Base-by-base conservation (phyloP, 2,113 vertebrate genomes). In the Eulemur rufifrons region DNA sequence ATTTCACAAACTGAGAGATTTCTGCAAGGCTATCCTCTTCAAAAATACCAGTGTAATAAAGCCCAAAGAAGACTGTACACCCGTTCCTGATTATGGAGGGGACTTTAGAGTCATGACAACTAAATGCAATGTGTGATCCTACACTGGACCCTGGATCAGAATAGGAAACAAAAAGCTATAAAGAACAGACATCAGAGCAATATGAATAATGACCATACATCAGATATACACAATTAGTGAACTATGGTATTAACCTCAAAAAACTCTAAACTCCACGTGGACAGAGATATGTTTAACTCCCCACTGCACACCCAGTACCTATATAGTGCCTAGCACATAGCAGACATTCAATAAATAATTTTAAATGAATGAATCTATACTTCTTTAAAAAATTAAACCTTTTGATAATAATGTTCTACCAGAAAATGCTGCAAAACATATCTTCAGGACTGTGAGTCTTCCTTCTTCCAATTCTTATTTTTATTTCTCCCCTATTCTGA, bases 1-100 rank as follows among this genome's bases (percentile, higher is more conserved):
- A 61, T 77, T 89, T 89, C 45, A 89, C 59, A 82, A 82, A 54
- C 12, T 29, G 45, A 81, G 29, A 85, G 64, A 14, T 18, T 91
- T 93, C 29, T 83, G 37, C 45, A 64, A 91, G 52, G 18, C 29
- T 47, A 11, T 25, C 17, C 17, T 73, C 52, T 88, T 94, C 25
- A 93, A 52, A 66, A 74, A 50, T 18, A 37, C 6, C 66, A 27
- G 32, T 37, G 14, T 21, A 66, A 64, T 47, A 47, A 64, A 74
- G 66, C 32, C 52, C 68, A 50, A 23, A 73, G 23, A 87, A 85
- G 25, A 50, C 20, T 52, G 8, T 39, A 47, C 32, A 45, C 32
- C 3, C 11, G 25, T 50, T 56, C 52, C 63, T 10, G 52, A 29
- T 50, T 85, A 64, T 11, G 27, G 42, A 29, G 56, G 50, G 17